Base-by-base conservation (phyloP, 1,140 invertebrate genomes). In the Copidosoma floridanum region DNA sequence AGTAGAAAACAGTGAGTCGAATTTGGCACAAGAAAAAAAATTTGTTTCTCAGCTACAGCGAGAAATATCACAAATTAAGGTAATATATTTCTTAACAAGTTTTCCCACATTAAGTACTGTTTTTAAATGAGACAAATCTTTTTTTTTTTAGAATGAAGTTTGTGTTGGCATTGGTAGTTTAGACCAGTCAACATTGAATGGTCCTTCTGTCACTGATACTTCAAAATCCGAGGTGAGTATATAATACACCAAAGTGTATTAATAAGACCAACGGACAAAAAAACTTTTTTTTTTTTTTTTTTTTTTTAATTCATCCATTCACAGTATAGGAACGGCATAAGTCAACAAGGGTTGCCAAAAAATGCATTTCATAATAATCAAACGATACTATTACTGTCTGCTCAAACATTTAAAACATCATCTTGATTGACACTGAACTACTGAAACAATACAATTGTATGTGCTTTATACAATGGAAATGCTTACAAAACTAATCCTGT, bases 221-320 rank as follows among this genome's bases (percentile, higher is more conserved):
- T 61, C 68, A 52, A 69, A 71, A 61, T 69, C 70, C 32, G 70
- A 75, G 74, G 74, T 76, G 63, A 67, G 74, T 75, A 70, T 61
- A n/a, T n/a, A n/a, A n/a, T n/a, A n/a, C n/a, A n/a, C n/a, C n/a
- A n/a, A n/a, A n/a, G n/a, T n/a, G n/a, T n/a, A n/a, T n/a, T n/a
- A n/a, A n/a, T n/a, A n/a, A n/a, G n/a, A n/a, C n/a, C n/a, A n/a
- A n/a, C n/a, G n/a, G n/a, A n/a, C n/a, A n/a, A n/a, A n/a, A n/a
- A n/a, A n/a, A n/a, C n/a, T n/a, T n/a, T n/a, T n/a, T n/a, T n/a
- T n/a, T n/a, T n/a, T n/a, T n/a, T n/a, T n/a, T n/a, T n/a, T n/a
- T n/a, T n/a, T n/a, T n/a, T n/a, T n/a, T n/a, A n/a, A n/a, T n/a
- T n/a, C n/a, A n/a, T n/a, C n/a, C n/a, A n/a, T n/a, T n/a, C n/a